These are phyloP conservation scores for Felis chaus DNA, from an alignment of 2,113 vertebrate genomes.

Conservation along the genomic window DNA sequence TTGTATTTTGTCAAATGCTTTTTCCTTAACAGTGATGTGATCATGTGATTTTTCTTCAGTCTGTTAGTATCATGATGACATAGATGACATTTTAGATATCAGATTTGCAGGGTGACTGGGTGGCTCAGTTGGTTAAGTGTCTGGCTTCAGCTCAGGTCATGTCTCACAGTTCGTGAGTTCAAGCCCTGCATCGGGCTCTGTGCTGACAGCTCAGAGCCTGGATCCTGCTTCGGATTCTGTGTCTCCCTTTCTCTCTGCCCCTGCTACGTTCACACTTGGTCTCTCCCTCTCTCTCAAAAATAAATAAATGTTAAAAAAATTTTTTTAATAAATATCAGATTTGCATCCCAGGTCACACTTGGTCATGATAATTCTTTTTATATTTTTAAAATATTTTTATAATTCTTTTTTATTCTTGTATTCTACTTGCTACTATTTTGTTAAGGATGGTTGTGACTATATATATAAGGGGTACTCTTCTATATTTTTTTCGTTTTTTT, in stretches of 20 bases:
- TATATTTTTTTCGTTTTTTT: not conserved
- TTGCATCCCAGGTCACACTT: not conserved
- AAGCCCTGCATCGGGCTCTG: too few species aligned
- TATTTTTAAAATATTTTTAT: not conserved
- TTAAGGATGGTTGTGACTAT: not conserved
- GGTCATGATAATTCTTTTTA: not conserved
- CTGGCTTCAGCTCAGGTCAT: too few species aligned
- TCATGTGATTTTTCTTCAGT: not conserved
- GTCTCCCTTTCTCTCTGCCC: too few species aligned
- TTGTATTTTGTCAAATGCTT: not conserved
- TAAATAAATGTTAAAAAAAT: too few species aligned
- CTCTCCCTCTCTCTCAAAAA: not conserved
- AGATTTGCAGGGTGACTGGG: not conserved
- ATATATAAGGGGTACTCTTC: not conserved
- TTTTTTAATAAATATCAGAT: not conserved
- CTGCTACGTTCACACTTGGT: too few species aligned
- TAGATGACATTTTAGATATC: not conserved
- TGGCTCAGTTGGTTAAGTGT: too few species aligned
- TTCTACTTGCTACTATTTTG: slow-evolving; percentile 16
- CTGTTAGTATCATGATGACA: not conserved
- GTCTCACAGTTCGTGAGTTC: too few species aligned
- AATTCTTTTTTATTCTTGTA: not conserved
- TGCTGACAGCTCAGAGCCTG: too few species aligned
- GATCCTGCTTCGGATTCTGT: too few species aligned
- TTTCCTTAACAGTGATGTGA: not conserved